Base-by-base conservation (phyloP, 2,888 invertebrate species). In the Phengaris arion region DNA sequence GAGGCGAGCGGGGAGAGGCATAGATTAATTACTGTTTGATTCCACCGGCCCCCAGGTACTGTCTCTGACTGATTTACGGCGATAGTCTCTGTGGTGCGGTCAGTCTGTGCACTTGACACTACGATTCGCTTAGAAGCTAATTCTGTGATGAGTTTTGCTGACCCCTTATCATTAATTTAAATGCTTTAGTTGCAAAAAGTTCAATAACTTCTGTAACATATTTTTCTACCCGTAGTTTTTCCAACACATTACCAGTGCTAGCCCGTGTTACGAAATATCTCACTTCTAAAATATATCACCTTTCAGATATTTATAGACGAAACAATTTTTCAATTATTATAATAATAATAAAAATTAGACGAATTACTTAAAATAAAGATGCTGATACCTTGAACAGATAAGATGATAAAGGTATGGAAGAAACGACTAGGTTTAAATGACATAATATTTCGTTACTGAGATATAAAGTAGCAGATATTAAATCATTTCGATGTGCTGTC, bases 11-110 rank as follows among this genome's bases (percentile, higher is more conserved):
- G 79, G 81, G 80, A 76, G 75, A 83, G 79, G 79, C 80, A 76
- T 81, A 89, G 90, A 92, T 92, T 91, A 91, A 92, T 92, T 92
- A 90, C 91, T 87, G 88, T 90, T 89, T 88, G 88, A 88, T 88
- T 85, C 85, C 82, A 83, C 85, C 83, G 86, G 85, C 83, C 86
- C 86, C 85, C 87, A 86, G 87, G 86, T 87, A 88, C 86, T 79
- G 82, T 81, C 81, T 79, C 79, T 77, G 78, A 64, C 83, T 89
- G 88, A 89, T 88, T 89, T 89, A 89, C 83, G 83, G 80, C 72
- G 7, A 52, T 13, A 54, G 72, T 52, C 51, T 52, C 72, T 54
- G 52, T 8, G 70, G 13, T 72, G 72, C 72, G 72, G 72, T 72
- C 52, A 35, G 52, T 72, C 72, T 72, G 35, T 72, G 72, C 72